Evolutionary conservation across 2,797 vertebrate genomes (phyloP), one percentile per base, ranked within the genome.

Genomic region (Sarcophilus harrisii): DNA sequence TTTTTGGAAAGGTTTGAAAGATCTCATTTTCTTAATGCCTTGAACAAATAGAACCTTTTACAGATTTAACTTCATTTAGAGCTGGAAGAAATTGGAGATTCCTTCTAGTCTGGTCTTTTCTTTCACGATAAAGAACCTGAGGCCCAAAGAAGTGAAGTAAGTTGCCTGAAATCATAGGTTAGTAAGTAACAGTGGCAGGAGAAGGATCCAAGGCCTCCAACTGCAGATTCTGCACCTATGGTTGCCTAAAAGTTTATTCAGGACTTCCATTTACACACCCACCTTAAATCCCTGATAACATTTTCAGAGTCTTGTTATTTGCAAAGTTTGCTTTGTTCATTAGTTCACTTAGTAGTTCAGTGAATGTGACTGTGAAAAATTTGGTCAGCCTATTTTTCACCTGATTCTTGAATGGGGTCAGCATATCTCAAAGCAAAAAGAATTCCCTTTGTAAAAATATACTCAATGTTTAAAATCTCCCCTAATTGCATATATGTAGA

Each of bases 361-460:
- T 62, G 81, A 29, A 73, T 55, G 58, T 27, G 57, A 28, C 90
- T 92, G 90, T 62, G 57, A 93, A 60, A 45, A 58, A 57, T 11
- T 60, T 89, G 28, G 29, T 94, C 91, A 29, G n/a, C 60, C 95
- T 59, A 30, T 57, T 91, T 32, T 93, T 89, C 57, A 57, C 54
- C 30, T 29, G 57, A n/a, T 57, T 91, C 32, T 1, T 29, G 87
- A 38, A 62, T 60, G 52, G 66, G 58, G 60, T 57, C n/a, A 73
- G 91, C 66, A 38, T 96, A 55, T 94, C 59, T 10, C 30, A 38
- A 21, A 94, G 81, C 13, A 94, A 57, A 49, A 28, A 62, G 92
- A 18, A 32, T 58, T 60, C 91, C 54, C 29, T 0, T 58, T 90
- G 28, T 38, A 90, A 29, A 57, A 49, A 4, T 89, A 32, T 57